Base-by-base conservation (phyloP, 2,113 vertebrate genomes). In the Clarias magur region DNA sequence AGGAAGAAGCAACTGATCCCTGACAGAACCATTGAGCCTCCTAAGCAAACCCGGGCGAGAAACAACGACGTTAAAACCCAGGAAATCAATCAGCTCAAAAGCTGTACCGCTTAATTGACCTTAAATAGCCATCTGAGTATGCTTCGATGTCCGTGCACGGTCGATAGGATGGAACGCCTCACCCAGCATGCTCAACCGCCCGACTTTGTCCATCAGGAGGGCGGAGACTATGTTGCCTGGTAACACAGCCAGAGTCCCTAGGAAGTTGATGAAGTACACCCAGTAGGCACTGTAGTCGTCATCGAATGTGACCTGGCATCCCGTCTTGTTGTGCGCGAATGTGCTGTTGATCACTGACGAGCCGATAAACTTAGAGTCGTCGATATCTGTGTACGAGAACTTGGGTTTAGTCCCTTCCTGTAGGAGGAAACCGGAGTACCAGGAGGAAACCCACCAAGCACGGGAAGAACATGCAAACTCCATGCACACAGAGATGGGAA, bases 221-320 rank as follows among this genome's bases (percentile, higher is more conserved):
- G 98, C 98, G 0, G 98, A 99, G 80, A 99, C 98, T 1, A 99
- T 99, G 92, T 99, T 99, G 54, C 98, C 98, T 0, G 98, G 98
- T 90, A 99, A 92, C 87, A 99, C 98, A 6, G 98, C 98, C 91
- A 99, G 89, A 0, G 98, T 99, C 59, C 98, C 98, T 86, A 99
- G 94, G 93, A 99, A 99, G 94, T 99, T 99, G 92, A 99, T 98
- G 92, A 99, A 99, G 88, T 99, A 99, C 89, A 99, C 97, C 98
- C 98, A 99, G 94, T 99, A 99, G 85, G 98, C 98, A 53, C 98
- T 99, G 91, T 99, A 99, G 95, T 99, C 98, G 1, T 99, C 97
- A 84, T 98, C 97, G 88, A 98, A 99, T 17, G 97, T 98, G 94
- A 99, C 97, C 93, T 99, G 98, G 91, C 98, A 99, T 63, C 98